Conservation (phyloP, 2,888 invertebrate species). For the Ochlodes sylvanus region DNA sequence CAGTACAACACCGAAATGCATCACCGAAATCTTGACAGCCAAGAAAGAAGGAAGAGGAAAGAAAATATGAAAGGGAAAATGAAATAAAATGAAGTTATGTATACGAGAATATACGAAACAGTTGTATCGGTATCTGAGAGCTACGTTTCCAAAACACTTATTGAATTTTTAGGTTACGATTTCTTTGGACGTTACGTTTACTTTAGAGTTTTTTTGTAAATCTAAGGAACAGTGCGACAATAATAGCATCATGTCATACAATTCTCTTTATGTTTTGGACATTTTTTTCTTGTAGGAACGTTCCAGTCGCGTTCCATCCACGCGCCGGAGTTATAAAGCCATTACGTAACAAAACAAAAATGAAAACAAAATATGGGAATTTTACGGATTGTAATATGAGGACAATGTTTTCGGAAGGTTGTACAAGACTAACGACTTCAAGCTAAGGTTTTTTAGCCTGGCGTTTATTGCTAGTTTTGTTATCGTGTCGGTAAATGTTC, state of each 20-base stretch:
- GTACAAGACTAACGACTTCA: conserved; percentile 33
- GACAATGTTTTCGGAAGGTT: conserved; percentile 73
- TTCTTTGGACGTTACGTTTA: not conserved
- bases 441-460: conserved; percentile 52
- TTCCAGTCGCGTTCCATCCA: conserved; percentile 67
- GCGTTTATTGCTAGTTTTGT: conserved; percentile 19
- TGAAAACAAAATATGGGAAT: conserved; percentile 62
- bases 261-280: conserved; percentile 18
- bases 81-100: no score
- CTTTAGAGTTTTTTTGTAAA: not conserved
- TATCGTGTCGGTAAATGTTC: not conserved
- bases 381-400: conserved; percentile 62
- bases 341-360: conserved; percentile 31
- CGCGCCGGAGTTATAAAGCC: conserved; percentile 67
- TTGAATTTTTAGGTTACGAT: not conserved
- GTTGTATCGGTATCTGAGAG: not conserved
- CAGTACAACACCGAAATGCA: no score
- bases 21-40: no score
- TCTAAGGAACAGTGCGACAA: conserved; percentile 5
- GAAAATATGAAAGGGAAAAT: no score
- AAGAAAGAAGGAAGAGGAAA: no score
- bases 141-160: not conserved
- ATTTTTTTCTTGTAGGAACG: conserved; percentile 41
- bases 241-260: conserved; percentile 4
- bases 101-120: no score